Percentiles rank a stretch among this genome's conserved stretches.
Evolutionary conservation across 1,140 invertebrate species (phyloP).

Genomic region (Brachionus manjavacas): DNA sequence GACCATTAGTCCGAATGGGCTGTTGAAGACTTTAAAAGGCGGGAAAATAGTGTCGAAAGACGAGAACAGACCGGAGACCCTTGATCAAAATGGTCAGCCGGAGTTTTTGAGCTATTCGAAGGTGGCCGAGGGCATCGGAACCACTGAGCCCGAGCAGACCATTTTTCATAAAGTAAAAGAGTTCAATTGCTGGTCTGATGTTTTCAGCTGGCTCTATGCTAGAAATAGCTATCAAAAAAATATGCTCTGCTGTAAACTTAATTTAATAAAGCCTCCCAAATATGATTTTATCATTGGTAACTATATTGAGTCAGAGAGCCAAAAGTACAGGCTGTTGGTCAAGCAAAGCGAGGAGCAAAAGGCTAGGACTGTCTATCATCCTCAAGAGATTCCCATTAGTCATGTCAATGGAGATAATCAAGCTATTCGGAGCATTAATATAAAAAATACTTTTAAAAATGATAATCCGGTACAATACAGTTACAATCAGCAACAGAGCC

Average conservation of each 20-base stretch:
- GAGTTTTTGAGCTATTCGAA: constrained; percentile 20
- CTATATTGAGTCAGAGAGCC: not conserved
- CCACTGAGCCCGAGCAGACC: not conserved
- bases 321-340: not conserved
- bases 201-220: not conserved
- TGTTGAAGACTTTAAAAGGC: not conserved
- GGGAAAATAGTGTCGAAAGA: not conserved
- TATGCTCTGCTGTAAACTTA: constrained; percentile 9
- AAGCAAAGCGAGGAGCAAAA: not conserved
- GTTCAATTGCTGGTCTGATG: not conserved
- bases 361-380: not conserved
- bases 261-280: not conserved
- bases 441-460: not conserved
- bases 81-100: not conserved
- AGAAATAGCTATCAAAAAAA: not conserved
- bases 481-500: not conserved
- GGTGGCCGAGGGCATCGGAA: not conserved
- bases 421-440: not conserved
- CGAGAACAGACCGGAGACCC: not conserved
- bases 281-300: not conserved
- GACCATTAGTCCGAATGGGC: not conserved
- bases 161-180: constrained; percentile 5
- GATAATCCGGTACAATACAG: constrained; percentile 14
- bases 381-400: not conserved
- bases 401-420: not conserved